These are phyloP conservation scores for Catharus minimus DNA, from an alignment of 2,113 vertebrate species.

Conservation along the genomic window DNA sequence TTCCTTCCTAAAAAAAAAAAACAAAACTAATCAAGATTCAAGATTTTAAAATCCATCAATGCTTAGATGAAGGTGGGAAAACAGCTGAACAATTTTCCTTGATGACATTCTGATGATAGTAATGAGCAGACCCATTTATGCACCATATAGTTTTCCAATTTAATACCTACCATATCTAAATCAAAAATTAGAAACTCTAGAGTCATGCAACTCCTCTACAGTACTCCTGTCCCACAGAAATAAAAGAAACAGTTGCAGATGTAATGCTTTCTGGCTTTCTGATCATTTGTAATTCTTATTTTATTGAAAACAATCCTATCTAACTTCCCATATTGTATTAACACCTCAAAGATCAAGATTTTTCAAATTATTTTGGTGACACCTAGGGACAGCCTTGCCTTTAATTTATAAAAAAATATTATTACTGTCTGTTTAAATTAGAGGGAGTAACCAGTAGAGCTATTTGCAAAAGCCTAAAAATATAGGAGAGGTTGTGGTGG, in stretches of 20 bases:
- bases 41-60: background rate
- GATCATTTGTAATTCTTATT: background rate
- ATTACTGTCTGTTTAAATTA: background rate
- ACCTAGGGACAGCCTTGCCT: background rate
- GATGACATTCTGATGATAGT: background rate
- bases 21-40: background rate
- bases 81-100: background rate
- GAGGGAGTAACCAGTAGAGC: background rate
- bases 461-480: background rate
- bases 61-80: background rate
- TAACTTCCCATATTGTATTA: background rate
- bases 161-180: background rate
- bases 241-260: background rate
- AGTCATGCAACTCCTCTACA: background rate
- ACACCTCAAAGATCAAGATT: background rate
- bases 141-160: background rate
- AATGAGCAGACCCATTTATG: background rate
- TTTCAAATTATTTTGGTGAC: background rate
- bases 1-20: background rate
- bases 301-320: background rate
- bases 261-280: background rate
- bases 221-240: background rate
- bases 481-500: accelerated
- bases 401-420: background rate
- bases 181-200: background rate